Percentiles rank a stretch among this genome's conserved stretches.
phyloP scores from a whole-genome alignment of 2,113 vertebrate genomes.

The Dicrurus megarhynchus region DNA sequence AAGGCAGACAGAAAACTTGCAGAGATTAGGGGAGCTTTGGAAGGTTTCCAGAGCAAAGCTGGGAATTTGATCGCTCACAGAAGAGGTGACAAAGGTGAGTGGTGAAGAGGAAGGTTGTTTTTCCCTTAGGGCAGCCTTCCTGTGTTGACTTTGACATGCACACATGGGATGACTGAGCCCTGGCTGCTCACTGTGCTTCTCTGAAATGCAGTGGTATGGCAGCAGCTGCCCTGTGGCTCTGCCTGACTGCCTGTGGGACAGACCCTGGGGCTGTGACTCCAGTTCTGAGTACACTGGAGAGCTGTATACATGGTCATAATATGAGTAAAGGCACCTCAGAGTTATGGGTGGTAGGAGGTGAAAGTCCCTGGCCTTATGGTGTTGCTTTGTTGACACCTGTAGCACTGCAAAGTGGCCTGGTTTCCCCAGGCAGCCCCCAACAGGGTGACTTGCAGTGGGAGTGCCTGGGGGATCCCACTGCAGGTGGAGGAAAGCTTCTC shows the following conservation, averaged over 20 bases:
- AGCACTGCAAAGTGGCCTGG: background rate
- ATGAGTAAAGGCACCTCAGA: background rate
- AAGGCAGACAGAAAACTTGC: constrained; percentile 17
- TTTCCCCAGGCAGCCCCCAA: background rate
- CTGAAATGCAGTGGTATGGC: background rate
- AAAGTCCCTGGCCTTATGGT: background rate
- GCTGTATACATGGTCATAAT: rapidly evolving
- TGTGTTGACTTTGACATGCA: constrained; percentile 24
- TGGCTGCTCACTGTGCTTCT: background rate
- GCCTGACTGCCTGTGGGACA: background rate
- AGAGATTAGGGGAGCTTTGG: constrained; percentile 44
- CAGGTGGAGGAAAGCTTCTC: background rate
- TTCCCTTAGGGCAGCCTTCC: constrained; percentile 6
- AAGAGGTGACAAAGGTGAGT: constrained; percentile 12
- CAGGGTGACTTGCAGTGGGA: background rate
- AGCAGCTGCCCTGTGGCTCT: background rate
- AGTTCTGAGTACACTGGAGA: background rate
- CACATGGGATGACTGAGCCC: background rate
- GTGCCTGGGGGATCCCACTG: background rate
- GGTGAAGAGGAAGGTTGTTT: background rate
- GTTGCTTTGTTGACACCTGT: background rate
- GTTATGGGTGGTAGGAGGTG: background rate
- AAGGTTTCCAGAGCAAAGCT: constrained; percentile 34
- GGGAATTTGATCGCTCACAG: background rate
- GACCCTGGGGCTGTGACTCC: background rate